Evolutionary conservation across 2,113 vertebrate species (phyloP).

Genomic region (Xiphophorus couchianus): DNA sequence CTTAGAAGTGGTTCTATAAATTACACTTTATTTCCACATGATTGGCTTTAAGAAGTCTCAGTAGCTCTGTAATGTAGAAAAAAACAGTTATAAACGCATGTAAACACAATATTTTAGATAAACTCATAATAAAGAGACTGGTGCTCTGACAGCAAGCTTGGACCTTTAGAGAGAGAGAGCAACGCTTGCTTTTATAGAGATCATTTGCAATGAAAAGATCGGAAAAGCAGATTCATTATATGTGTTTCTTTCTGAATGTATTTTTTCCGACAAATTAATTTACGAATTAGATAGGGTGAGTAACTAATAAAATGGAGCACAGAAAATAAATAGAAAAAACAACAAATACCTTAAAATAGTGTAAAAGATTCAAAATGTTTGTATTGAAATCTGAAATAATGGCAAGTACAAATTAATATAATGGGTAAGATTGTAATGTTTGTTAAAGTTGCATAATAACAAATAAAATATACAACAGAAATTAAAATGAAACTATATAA

Average conservation of each 20-base stretch:
- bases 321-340: background rate
- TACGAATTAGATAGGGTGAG: background rate
- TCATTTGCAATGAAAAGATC: background rate
- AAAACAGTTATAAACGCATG: background rate
- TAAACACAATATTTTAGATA: background rate
- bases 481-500: no score
- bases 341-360: background rate
- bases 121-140: background rate
- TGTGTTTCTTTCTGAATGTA: background rate
- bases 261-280: background rate
- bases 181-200: background rate
- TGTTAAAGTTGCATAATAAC: background rate
- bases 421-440: background rate
- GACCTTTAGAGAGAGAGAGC: background rate
- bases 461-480: background rate
- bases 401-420: background rate
- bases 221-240: background rate
- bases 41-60: background rate
- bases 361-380: background rate
- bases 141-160: background rate
- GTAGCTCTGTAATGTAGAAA: background rate
- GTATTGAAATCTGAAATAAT: background rate
- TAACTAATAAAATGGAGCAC: background rate
- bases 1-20: background rate
- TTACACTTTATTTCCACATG: background rate